Percentiles rank a stretch among this genome's conserved stretches.
phyloP scores from a whole-genome alignment of 2,797 vertebrate genomes.

The Acrocephalus scirpaceus region DNA sequence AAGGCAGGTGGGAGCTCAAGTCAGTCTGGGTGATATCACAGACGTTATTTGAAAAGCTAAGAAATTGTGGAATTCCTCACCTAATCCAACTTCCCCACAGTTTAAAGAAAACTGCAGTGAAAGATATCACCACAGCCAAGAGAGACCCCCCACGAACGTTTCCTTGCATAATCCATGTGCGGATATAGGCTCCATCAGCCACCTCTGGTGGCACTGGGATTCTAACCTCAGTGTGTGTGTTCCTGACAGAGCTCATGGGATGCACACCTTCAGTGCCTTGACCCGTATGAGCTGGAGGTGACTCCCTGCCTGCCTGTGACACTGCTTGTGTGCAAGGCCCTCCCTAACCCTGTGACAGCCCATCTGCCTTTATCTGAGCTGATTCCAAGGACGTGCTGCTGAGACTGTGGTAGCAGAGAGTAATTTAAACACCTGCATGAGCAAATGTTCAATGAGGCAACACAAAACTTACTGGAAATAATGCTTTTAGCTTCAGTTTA shows the following conservation, averaged over 20 bases:
- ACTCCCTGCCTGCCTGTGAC: neutral
- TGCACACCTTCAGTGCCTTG: neutral
- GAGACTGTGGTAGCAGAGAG: rapidly evolving
- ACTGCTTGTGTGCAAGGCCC: neutral
- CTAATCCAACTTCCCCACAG: slow-evolving; percentile 73
- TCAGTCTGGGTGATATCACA: slow-evolving; percentile 44
- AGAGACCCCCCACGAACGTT: slow-evolving; percentile 32
- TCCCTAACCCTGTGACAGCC: neutral
- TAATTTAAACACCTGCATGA: neutral
- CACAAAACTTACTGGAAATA: neutral
- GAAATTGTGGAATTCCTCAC: slow-evolving; percentile 74
- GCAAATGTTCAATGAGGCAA: neutral
- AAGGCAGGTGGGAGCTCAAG: slow-evolving; percentile 51
- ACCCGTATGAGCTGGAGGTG: neutral
- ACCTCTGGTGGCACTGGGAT: rapidly evolving
- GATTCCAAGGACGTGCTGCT: neutral
- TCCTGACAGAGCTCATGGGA: rapidly evolving
- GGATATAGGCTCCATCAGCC: neutral
- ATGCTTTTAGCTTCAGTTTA: neutral
- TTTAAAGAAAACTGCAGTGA: slow-evolving; percentile 65
- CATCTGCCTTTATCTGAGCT: neutral
- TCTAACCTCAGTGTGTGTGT: neutral
- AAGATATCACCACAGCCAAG: slow-evolving; percentile 17
- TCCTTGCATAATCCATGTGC: neutral
- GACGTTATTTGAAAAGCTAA: slow-evolving; percentile 74